Evolutionary conservation across 2,888 invertebrate genomes (phyloP).

Genomic region (Merodon equestris): DNA sequence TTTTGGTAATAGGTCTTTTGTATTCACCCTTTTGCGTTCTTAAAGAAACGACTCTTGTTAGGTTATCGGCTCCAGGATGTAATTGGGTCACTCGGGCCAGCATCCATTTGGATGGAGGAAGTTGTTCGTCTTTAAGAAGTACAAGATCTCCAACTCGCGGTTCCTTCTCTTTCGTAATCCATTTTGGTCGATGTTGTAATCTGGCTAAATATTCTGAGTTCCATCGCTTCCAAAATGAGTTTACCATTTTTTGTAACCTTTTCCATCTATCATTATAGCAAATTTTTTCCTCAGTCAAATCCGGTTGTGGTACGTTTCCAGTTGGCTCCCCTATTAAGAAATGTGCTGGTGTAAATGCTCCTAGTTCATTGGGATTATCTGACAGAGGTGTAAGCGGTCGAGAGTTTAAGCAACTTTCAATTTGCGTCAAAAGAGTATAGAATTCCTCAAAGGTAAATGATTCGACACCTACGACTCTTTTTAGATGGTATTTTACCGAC

Average conservation of each 20-base stretch:
- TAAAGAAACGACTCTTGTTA: not conserved
- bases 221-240: not conserved
- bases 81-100: not conserved
- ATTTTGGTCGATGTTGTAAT: not conserved
- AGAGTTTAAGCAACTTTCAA: constrained; percentile 11
- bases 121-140: not conserved
- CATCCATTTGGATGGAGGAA: not conserved
- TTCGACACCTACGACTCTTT: too few relatives aligned
- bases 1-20: not conserved
- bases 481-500: constrained; percentile 1
- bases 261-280: not conserved
- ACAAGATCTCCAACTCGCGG: not conserved
- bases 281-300: not conserved
- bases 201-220: not conserved
- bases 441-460: constrained; percentile 21
- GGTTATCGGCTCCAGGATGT: not conserved
- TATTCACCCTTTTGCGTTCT: not conserved
- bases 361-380: not conserved
- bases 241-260: not conserved
- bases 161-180: too few relatives aligned
- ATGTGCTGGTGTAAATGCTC: not conserved
- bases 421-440: constrained; percentile 4
- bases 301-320: not conserved
- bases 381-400: constrained; percentile 1
- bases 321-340: constrained; percentile 4